Evolutionary conservation across 2,888 invertebrate genomes (phyloP), one percentile per base, ranked within the genome.

Genomic region (Drosophila nr. perissopoda): DNA sequence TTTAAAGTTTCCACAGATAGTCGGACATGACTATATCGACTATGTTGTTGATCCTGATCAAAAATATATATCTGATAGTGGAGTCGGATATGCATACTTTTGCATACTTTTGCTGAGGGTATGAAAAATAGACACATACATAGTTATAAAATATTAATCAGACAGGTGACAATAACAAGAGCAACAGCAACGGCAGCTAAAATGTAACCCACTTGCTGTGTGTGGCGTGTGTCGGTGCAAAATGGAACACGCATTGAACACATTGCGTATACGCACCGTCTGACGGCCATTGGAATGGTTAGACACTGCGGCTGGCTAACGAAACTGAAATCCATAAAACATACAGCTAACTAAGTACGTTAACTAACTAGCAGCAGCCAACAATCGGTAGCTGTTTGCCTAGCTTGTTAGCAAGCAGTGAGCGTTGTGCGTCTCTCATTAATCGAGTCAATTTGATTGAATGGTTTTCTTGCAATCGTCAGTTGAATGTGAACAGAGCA

Each of bases 151-250:
- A 83, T 83, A 84, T 84, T 87, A 88, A 88, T 83, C 87, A 69
- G 84, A 89, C 89, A 87, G 89, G 87, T 88, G 87, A 88, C 85
- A 86, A 89, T 83, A 88, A 83, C 83, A 77, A 86, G 87, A 78
- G 79, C 83, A 75, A 60, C 42, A 61, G 52, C 67, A 76, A 21
- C 48, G 36, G 59, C 67, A 66, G 49, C 70, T 69, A 51, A 48
- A 74, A 66, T 64, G 63, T 63, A 77, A 58, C 63, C 74, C 65
- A 78, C 74, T 77, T 77, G 56, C 13, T 45, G 56, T 56, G 69
- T 86, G 73, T 73, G 76, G 67, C 78, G 73, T 73, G 79, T 77
- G 79, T 71, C 75, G 70, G 67, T 69, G 61, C 51, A 67, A 78
- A 79, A 70, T 78, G 87, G 81, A 86, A 81, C 89, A 83, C 72